Percentiles rank a stretch among this genome's conserved stretches.
phyloP scores from a whole-genome alignment of 2,888 invertebrate genomes.

The Liposcelis brunnea region DNA sequence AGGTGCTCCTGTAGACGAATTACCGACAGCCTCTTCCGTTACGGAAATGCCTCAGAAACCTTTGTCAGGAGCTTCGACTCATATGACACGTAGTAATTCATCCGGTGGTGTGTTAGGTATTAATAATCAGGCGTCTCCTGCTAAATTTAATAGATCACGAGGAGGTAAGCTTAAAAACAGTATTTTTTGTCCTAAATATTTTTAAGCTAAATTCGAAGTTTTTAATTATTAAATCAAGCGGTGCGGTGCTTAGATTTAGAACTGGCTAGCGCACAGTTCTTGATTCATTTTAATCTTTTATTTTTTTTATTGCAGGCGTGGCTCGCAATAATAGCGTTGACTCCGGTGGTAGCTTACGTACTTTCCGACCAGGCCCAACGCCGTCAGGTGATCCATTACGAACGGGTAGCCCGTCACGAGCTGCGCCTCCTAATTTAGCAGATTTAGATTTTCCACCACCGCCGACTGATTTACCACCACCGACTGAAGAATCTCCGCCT shows the following conservation, averaged over 20 bases:
- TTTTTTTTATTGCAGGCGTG: constrained; percentile 5
- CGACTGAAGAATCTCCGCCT: constrained; percentile 40
- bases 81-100: constrained; percentile 81
- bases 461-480: constrained; percentile 61
- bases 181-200: no score
- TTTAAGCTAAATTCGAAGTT: no score
- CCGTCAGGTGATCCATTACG: constrained; percentile 19
- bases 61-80: constrained; percentile 21
- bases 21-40: constrained; percentile 17
- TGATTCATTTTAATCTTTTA: not conserved
- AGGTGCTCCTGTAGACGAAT: constrained; percentile 10
- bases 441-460: constrained; percentile 81
- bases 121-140: constrained; percentile 3
- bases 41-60: constrained; percentile 16
- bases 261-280: no score
- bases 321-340: constrained; percentile 12
- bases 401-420: constrained; percentile 47
- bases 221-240: no score
- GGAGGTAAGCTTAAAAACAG: no score
- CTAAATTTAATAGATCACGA: constrained; percentile 11
- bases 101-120: constrained; percentile 42
- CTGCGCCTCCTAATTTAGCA: constrained; percentile 54
- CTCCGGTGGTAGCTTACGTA: constrained; percentile 13
- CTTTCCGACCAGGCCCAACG: constrained; percentile 17
- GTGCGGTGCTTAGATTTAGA: no score